Conservation (phyloP, 92 coral and sea anemone species). For the Parazoanthus darwini region DNA sequence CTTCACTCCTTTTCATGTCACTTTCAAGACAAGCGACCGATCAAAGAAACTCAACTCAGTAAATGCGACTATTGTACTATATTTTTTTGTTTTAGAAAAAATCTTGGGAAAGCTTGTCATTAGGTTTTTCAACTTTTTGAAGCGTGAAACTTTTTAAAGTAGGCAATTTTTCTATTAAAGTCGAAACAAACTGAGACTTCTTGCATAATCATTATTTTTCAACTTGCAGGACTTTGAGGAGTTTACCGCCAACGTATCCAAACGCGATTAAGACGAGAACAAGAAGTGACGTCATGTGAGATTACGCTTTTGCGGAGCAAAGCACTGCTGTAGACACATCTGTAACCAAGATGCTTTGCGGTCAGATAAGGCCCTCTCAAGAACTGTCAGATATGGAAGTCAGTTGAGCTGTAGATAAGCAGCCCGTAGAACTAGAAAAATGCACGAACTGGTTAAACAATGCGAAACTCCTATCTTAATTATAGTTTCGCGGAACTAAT, state of each 20-base stretch:
- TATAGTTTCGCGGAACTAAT: too few relatives aligned
- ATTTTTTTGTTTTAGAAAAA: too few relatives aligned
- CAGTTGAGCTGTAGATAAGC: neutral
- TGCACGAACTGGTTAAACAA: neutral
- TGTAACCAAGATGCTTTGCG: neutral
- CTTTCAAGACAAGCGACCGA: too few relatives aligned
- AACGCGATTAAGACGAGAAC: neutral
- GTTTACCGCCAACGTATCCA: constrained; percentile 53
- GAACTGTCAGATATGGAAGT: too few relatives aligned
- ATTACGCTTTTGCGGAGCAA: neutral
- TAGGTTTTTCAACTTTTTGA: too few relatives aligned
- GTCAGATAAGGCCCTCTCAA: too few relatives aligned
- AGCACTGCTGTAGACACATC: neutral
- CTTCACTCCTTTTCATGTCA: too few relatives aligned
- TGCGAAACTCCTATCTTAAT: neutral
- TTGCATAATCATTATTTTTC: neutral
- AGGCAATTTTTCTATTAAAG: neutral
- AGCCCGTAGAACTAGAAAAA: neutral
- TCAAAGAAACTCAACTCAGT: too few relatives aligned
- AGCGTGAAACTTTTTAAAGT: neutral
- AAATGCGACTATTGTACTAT: too few relatives aligned
- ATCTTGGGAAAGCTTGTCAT: too few relatives aligned
- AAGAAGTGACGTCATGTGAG: neutral
- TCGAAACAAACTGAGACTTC: neutral
- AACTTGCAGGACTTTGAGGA: constrained; percentile 80